A percentile compares a stretch with the other conserved stretches of the same genome.
Conservation (phyloP, 2,797 vertebrate species). For the Lepidocolaptes lacrymiger region DNA sequence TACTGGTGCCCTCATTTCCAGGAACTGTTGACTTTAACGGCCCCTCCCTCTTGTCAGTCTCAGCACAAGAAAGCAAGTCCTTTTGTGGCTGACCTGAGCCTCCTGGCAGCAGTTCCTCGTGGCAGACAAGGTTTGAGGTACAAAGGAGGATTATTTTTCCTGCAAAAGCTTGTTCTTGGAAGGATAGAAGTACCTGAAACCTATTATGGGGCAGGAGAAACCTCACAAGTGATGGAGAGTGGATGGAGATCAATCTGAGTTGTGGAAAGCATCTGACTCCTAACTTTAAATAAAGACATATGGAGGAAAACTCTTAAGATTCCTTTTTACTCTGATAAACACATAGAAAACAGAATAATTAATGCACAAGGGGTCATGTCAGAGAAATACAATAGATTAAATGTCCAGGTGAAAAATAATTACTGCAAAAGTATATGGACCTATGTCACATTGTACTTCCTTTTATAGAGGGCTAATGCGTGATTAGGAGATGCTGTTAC, state of each 20-base stretch:
- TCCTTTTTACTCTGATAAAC: background rate
- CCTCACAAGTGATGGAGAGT: background rate
- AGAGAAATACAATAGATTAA: background rate
- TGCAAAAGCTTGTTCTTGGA: background rate
- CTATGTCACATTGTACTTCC: background rate
- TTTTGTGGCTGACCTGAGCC: background rate
- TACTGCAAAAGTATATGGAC: background rate
- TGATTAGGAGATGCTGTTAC: background rate
- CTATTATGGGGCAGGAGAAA: background rate
- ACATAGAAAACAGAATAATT: background rate
- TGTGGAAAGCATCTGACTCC: background rate
- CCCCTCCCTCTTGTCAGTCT: background rate
- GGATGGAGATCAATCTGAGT: background rate
- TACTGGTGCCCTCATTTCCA: background rate
- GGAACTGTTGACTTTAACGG: background rate
- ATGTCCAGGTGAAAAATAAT: slow-evolving; percentile 14
- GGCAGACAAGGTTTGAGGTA: background rate
- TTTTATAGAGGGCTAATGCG: background rate
- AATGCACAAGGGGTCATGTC: background rate
- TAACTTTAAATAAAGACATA: background rate
- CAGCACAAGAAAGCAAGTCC: background rate
- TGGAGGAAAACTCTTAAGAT: background rate
- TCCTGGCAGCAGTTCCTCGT: background rate
- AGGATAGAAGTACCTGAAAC: background rate
- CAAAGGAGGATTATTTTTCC: background rate